Evolutionary conservation across 2,888 invertebrate species (phyloP), one percentile per base, ranked within the genome.

Genomic region (Drosophila nr. perissopoda): DNA sequence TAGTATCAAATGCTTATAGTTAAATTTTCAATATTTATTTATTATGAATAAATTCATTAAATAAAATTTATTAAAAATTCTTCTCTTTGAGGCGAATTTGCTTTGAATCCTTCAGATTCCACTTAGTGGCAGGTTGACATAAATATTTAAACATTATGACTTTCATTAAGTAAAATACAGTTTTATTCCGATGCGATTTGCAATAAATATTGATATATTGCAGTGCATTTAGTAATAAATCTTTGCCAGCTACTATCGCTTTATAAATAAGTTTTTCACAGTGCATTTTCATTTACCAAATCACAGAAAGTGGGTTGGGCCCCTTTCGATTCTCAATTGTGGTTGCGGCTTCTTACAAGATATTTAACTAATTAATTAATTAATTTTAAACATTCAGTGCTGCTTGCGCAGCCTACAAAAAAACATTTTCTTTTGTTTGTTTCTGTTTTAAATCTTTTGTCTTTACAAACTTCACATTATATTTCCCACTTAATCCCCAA

Each of bases 261-360:
- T 38, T 38, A 18, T n/a, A 38, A 18, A n/a, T 18, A 38, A 0
- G 8, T 18, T 38, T 18, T 18, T 18, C 18, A 8, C 8, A 3
- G 18, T 38, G 18, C 18, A 38, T 18, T 38, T 18, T n/a, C 18
- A 18, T n/a, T n/a, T 18, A 38, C 18, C 18, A 38, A 18, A 18
- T 4, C 18, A 10, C 38, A 18, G 8, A 38, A 38, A 38, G 8
- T 18, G 18, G 18, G 8, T 38, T 18, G 8, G 34, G 18, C 38
- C 4, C 18, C 38, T 38, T 38, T 38, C 38, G 18, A 4, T 40
- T 40, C 38, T n/a, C 88, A 83, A 56, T 29, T 29, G 29, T 21
- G 21, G 21, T 21, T 21, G 21, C 21, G 21, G 21, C 21, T 21
- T 21, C 21, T 21, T 21, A 21, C 21, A 21, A 21, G 21, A 21